Evolutionary conservation across 2,113 vertebrate species (phyloP).

Genomic region (Eira barbara): DNA sequence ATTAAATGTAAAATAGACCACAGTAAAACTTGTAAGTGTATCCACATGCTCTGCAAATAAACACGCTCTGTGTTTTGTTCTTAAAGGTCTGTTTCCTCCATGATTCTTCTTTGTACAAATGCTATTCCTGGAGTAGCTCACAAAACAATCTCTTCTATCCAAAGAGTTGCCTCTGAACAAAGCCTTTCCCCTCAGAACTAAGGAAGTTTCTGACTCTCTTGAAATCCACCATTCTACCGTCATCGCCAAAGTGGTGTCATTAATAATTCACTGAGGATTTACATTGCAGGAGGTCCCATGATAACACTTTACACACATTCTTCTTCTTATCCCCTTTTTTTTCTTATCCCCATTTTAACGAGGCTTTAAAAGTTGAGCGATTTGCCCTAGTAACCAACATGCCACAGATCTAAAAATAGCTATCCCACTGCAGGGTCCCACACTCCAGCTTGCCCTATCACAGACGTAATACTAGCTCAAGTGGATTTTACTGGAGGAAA

Average conservation of each 20-base stretch:
- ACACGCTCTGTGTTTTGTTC: neutral
- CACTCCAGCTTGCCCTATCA: rapidly evolving
- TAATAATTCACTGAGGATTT: neutral
- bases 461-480: neutral
- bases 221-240: neutral
- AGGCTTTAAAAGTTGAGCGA: neutral
- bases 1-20: neutral
- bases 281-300: neutral
- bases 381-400: neutral
- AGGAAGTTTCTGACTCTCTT: neutral
- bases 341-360: neutral
- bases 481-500: neutral
- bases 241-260: neutral
- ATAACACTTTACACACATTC: neutral
- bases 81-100: neutral
- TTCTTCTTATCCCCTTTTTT: neutral
- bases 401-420: neutral
- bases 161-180: neutral
- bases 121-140: neutral
- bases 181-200: neutral
- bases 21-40: neutral
- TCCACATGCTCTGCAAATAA: neutral
- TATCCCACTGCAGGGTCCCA: too few relatives aligned
- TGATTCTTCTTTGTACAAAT: neutral
- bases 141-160: neutral